Evolutionary conservation across 1,140 invertebrate genomes (phyloP).

Genomic region (Megalonaias nervosa): DNA sequence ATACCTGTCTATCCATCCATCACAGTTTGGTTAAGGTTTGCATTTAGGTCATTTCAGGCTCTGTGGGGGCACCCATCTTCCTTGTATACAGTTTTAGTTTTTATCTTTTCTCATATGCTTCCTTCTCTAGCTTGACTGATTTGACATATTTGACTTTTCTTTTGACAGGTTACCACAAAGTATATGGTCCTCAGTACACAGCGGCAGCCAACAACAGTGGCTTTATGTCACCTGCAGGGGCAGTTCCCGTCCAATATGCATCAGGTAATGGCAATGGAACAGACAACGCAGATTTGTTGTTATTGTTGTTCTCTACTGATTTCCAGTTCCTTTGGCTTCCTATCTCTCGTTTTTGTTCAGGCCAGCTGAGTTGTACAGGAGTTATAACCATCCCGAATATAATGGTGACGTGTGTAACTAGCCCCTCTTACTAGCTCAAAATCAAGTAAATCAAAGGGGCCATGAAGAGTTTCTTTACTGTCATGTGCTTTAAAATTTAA

Average conservation of each 20-base stretch:
- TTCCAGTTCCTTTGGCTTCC: no score
- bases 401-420: no score
- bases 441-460: no score
- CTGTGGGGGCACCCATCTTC: background rate
- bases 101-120: background rate
- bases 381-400: no score
- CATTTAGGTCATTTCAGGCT: background rate
- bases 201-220: conserved; percentile 31
- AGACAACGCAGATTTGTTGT: background rate
- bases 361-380: no score
- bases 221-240: conserved; percentile 25
- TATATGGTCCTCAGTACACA: conserved; percentile 53
- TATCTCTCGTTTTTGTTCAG: no score
- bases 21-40: background rate
- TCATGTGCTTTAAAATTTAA: no score
- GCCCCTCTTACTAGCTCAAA: no score
- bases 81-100: background rate
- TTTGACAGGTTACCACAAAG: conserved; percentile 51
- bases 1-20: no score
- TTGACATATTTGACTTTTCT: background rate
- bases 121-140: background rate
- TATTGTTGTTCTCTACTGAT: background rate
- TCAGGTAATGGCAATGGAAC: conserved; percentile 2
- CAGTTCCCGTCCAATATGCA: conserved; percentile 16
- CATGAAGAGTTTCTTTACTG: no score